Conservation (phyloP, 2,797 vertebrate genomes). For the Spondyliosoma cantharus region DNA sequence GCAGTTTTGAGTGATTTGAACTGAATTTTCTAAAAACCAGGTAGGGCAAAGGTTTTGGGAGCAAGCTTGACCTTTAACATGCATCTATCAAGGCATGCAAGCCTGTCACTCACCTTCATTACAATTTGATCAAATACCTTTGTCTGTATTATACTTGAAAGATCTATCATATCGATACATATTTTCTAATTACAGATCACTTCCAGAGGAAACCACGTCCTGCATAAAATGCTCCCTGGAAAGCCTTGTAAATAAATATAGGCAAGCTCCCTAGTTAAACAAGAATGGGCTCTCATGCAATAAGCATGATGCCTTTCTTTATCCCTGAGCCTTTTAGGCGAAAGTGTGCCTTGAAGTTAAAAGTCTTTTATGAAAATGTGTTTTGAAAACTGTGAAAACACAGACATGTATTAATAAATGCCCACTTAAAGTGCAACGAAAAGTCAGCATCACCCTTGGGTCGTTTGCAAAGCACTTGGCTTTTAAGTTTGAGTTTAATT, state of each 20-base stretch:
- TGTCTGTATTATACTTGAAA: not conserved
- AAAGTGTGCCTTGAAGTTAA: conserved; percentile 64
- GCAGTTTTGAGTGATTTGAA: not conserved
- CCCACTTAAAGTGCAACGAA: conserved; percentile 71
- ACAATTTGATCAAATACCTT: conserved; percentile 34
- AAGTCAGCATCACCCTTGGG: conserved; percentile 70
- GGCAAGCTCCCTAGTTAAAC: conserved; percentile 68
- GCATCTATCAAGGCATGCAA: conserved; percentile 14
- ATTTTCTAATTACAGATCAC: conserved; percentile 66
- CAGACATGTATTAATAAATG: conserved; percentile 72
- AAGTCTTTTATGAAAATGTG: conserved; percentile 67
- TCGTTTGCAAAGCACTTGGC: conserved; percentile 71
- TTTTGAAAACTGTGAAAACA: conserved; percentile 71
- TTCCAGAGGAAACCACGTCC: conserved; percentile 52
- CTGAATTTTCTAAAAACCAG: conserved; percentile 1
- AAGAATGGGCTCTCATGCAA: conserved; percentile 65
- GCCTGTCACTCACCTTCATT: conserved; percentile 32
- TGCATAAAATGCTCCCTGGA: conserved; percentile 46
- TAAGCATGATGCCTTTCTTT: conserved; percentile 61
- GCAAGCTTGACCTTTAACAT: conserved; percentile 17
- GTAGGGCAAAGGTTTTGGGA: not conserved
- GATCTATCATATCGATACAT: conserved; percentile 39
- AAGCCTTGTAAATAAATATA: conserved; percentile 69
- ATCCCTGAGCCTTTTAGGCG: conserved; percentile 58
- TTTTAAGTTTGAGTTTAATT: conserved; percentile 79